Evolutionary conservation across 2,797 vertebrate genomes (phyloP).

Genomic region (Crocidura indochinensis): DNA sequence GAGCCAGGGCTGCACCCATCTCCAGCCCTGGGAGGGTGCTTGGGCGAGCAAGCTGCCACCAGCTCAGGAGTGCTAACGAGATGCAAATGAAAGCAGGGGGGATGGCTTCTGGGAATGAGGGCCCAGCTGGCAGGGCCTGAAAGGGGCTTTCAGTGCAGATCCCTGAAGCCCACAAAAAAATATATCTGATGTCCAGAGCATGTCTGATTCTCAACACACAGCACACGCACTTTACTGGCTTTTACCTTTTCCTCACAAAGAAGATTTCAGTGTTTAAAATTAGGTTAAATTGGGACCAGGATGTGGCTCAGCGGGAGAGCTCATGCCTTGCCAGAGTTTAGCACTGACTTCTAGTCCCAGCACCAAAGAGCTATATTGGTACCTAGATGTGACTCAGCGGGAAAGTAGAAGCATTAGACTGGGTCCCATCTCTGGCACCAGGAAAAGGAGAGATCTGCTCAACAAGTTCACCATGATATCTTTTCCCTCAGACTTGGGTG

Average conservation of each 20-base stretch:
- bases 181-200: neutral
- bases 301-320: no score
- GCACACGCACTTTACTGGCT: neutral
- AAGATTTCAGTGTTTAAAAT: neutral
- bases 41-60: neutral
- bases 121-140: conserved; percentile 75
- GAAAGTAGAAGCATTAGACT: no score
- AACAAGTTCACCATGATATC: neutral
- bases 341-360: no score
- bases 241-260: neutral
- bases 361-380: no score
- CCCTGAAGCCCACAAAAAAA: neutral
- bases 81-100: conserved; percentile 77
- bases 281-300: no score
- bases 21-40: neutral
- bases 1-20: neutral
- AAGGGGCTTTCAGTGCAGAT: conserved; percentile 27
- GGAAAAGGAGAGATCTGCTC: no score
- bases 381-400: no score
- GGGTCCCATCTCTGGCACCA: no score
- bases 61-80: conserved; percentile 76
- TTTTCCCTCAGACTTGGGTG: no score
- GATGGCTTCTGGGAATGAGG: conserved; percentile 48
- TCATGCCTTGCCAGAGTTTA: no score
- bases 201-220: conserved; percentile 23